Conservation (phyloP, 2,888 invertebrate species). For the Microchrysa polita region DNA sequence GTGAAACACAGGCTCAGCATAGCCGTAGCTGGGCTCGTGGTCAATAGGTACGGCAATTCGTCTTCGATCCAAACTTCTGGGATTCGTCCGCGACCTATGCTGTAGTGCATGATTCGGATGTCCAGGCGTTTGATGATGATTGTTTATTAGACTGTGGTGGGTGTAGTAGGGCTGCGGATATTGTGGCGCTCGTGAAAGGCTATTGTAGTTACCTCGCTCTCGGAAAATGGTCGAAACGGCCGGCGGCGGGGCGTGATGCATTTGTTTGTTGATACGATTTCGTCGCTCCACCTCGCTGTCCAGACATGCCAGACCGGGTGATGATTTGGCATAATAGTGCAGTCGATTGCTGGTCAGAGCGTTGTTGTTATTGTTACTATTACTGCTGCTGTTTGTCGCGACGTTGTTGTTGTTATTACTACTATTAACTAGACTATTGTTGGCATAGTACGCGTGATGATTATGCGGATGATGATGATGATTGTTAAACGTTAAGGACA, state of each 20-base stretch:
- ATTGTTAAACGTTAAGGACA: slow-evolving; percentile 49
- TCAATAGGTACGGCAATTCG: slow-evolving; percentile 57
- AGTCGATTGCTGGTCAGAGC: slow-evolving; percentile 53
- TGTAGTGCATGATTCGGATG: slow-evolving; percentile 50
- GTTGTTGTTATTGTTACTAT: slow-evolving; percentile 52
- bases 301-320: slow-evolving; percentile 51
- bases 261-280: slow-evolving; percentile 62
- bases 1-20: slow-evolving; percentile 78
- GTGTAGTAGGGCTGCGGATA: slow-evolving; percentile 57
- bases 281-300: slow-evolving; percentile 62
- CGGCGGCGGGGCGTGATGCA: slow-evolving; percentile 55
- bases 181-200: slow-evolving; percentile 52
- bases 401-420: slow-evolving; percentile 43
- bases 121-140: slow-evolving; percentile 44
- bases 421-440: slow-evolving; percentile 46
- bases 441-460: slow-evolving; percentile 51
- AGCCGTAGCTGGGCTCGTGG: slow-evolving; percentile 62
- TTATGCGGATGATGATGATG: slow-evolving; percentile 52
- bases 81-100: slow-evolving; percentile 59
- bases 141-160: slow-evolving; percentile 56
- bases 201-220: slow-evolving; percentile 56
- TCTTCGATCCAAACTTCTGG: slow-evolving; percentile 60
- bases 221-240: slow-evolving; percentile 62
- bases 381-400: slow-evolving; percentile 51
- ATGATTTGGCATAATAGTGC: slow-evolving; percentile 34